Conservation (phyloP, 1,140 invertebrate species). For the Nasonia giraulti region DNA sequence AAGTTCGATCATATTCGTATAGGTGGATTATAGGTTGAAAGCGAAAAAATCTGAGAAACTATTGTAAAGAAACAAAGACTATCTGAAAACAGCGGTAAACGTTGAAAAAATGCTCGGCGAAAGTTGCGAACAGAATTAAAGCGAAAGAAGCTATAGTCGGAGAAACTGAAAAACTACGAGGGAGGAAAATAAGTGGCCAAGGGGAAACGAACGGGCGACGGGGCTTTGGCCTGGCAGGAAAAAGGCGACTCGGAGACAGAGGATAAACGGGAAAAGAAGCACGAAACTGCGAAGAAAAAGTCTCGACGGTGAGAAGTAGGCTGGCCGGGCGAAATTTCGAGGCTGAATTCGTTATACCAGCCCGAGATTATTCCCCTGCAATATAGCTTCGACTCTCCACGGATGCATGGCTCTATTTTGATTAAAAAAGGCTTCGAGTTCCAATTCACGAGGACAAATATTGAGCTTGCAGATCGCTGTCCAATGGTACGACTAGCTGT, state of each 20-base stretch:
- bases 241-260: not conserved
- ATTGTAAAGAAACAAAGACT: not conserved
- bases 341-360: not conserved
- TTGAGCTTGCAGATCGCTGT: not conserved
- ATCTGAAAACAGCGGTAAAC: not conserved
- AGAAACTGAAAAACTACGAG: not conserved
- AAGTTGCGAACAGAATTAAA: conserved; percentile 7
- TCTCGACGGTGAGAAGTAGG: not conserved
- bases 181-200: not conserved
- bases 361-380: no score
- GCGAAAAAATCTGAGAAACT: not conserved
- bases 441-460: not conserved
- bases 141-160: not conserved
- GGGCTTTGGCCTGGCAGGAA: not conserved
- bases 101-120: not conserved
- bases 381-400: no score
- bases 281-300: not conserved
- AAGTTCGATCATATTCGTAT: no score
- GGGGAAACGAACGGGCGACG: not conserved
- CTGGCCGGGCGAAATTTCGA: not conserved
- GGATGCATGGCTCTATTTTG: not conserved
- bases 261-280: not conserved
- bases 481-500: no score
- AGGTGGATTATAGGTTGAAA: no score
- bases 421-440: not conserved